phyloP scores from a whole-genome alignment of 2,113 vertebrate genomes.

The Cottus gobio region DNA sequence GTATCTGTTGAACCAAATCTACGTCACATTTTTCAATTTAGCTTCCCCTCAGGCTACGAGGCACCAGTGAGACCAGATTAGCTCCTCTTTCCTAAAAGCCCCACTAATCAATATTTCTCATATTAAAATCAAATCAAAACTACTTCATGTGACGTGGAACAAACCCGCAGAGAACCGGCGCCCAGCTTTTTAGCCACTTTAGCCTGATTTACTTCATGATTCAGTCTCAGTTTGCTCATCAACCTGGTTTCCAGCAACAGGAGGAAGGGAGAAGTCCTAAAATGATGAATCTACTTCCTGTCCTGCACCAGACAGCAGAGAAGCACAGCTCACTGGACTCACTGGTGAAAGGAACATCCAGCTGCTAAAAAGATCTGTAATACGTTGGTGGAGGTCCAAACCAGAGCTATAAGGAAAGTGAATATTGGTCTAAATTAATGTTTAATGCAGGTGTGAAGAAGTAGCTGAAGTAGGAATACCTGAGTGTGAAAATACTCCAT shows the following conservation, averaged over 20 bases:
- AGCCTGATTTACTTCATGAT: background rate
- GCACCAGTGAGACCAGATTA: conserved; percentile 25
- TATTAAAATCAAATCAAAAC: conserved; percentile 10
- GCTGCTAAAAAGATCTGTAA: background rate
- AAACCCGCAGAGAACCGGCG: conserved; percentile 9
- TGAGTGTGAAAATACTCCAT: background rate
- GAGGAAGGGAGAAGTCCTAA: background rate
- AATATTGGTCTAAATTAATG: background rate
- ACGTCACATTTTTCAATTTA: conserved; percentile 22
- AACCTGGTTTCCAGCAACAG: background rate
- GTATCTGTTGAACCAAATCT: background rate
- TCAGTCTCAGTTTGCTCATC: background rate
- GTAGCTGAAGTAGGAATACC: background rate
- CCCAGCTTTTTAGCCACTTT: conserved; percentile 1
- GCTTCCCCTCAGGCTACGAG: background rate
- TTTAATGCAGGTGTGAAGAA: background rate
- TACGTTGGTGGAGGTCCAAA: background rate
- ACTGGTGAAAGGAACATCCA: background rate
- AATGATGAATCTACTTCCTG: background rate
- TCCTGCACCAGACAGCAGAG: background rate
- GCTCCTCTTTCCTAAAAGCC: conserved; percentile 9
- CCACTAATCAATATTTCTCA: conserved; percentile 23
- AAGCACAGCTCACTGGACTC: background rate
- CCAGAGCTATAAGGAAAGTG: background rate
- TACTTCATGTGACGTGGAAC: background rate